phyloP scores from a whole-genome alignment of 2,797 vertebrate species.

The Acanthis flammea region DNA sequence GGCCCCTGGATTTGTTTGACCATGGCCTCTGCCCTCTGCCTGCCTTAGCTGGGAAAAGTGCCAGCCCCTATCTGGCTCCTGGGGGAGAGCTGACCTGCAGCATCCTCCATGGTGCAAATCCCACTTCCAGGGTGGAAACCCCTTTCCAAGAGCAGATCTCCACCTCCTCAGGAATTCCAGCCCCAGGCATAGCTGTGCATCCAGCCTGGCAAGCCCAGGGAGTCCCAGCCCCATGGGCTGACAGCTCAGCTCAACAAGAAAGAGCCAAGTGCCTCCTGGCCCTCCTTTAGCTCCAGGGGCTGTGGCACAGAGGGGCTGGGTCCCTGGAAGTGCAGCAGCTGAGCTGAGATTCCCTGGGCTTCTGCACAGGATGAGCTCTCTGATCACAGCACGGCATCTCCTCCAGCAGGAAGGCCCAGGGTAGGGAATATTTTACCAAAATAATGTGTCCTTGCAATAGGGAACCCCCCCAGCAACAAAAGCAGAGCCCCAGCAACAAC shows the following conservation, averaged over 20 bases:
- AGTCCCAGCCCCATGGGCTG: rapidly evolving
- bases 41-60: not conserved
- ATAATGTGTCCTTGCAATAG: not conserved
- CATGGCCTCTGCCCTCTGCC: not conserved
- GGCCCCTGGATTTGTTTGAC: not conserved
- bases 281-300: not conserved
- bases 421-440: not conserved
- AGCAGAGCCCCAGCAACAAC: not conserved
- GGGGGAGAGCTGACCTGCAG: not conserved
- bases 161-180: not conserved
- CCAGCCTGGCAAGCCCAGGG: not conserved
- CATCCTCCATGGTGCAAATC: not conserved
- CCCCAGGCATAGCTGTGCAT: not conserved
- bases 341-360: not conserved
- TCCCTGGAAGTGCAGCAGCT: not conserved
- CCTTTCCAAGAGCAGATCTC: not conserved
- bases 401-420: not conserved
- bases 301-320: not conserved
- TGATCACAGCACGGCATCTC: not conserved
- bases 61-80: not conserved
- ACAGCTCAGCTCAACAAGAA: not conserved
- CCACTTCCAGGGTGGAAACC: not conserved
- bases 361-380: not conserved
- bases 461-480: not conserved
- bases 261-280: not conserved